phyloP scores from a whole-genome alignment of 1,140 invertebrate species.

The Neotoxoptera formosana region DNA sequence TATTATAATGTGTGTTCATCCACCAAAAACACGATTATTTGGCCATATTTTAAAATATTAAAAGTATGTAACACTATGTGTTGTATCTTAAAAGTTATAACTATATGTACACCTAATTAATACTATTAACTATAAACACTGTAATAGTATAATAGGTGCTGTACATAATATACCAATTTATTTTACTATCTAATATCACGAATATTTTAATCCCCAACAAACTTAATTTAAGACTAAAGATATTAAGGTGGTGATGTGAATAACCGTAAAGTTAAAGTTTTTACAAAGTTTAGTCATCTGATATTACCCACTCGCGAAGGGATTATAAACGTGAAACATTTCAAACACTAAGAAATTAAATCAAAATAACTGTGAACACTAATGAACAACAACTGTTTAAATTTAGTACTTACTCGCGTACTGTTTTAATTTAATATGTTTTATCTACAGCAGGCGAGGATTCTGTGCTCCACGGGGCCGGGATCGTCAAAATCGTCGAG shows the following conservation, averaged over 20 bases:
- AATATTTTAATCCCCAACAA: not conserved
- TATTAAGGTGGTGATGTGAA: not conserved
- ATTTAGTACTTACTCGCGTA: not conserved
- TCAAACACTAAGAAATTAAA: not conserved
- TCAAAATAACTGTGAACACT: slow-evolving; percentile 2
- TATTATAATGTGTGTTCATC: not conserved
- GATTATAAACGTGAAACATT: not conserved
- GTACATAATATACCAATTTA: not conserved
- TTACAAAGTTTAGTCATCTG: not conserved
- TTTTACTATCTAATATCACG: not conserved
- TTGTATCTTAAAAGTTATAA: not conserved
- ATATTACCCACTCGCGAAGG: not conserved
- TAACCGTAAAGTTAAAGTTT: not conserved
- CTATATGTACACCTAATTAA: not conserved
- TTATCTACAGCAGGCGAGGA: not conserved
- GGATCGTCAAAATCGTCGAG: not conserved
- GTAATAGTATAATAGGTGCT: not conserved
- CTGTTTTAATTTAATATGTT: slow-evolving; percentile 9
- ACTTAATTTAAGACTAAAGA: not conserved
- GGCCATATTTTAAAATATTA: not conserved
- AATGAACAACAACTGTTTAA: not conserved
- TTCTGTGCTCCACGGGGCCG: not conserved
- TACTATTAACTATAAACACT: too few relatives aligned
- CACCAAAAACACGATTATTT: not conserved
- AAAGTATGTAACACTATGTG: too few relatives aligned